Conservation (phyloP, 2,797 vertebrate genomes). For the Clarias pachynema region DNA sequence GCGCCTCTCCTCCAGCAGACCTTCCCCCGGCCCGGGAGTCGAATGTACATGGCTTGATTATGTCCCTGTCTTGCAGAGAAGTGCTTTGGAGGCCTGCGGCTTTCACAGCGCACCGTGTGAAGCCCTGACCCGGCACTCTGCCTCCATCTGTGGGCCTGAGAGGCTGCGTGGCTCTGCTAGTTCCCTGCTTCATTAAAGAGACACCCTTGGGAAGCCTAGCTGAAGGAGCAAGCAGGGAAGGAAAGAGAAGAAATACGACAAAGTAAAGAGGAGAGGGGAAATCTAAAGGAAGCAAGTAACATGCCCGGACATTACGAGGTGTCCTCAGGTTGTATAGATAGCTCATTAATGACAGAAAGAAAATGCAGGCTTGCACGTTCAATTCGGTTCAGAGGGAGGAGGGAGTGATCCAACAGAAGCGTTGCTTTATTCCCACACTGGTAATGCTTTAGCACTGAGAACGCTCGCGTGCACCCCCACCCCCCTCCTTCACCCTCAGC, state of each 20-base stretch:
- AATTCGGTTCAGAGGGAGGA: constrained; percentile 41
- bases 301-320: not conserved
- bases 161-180: constrained; percentile 49
- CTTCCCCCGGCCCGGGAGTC: constrained; percentile 34
- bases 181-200: constrained; percentile 52
- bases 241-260: constrained; percentile 13
- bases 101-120: constrained; percentile 30
- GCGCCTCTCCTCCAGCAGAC: constrained; percentile 23
- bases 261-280: not conserved
- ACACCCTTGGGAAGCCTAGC: constrained; percentile 44
- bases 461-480: constrained; percentile 46
- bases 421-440: constrained; percentile 55
- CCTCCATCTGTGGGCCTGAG: constrained; percentile 46
- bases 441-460: constrained; percentile 52
- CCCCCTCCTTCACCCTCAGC: constrained; percentile 12
- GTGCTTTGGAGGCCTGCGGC: constrained; percentile 37
- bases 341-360: constrained; percentile 21
- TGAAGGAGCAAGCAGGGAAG: constrained; percentile 27
- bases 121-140: constrained; percentile 47
- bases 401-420: constrained; percentile 52
- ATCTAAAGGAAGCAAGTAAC: not conserved
- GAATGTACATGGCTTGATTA: constrained; percentile 49
- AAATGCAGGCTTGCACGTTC: constrained; percentile 42
- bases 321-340: constrained; percentile 1
- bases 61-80: constrained; percentile 31